phyloP scores from a whole-genome alignment of 1,140 invertebrate species.

The Sarcophaga peregrina region DNA sequence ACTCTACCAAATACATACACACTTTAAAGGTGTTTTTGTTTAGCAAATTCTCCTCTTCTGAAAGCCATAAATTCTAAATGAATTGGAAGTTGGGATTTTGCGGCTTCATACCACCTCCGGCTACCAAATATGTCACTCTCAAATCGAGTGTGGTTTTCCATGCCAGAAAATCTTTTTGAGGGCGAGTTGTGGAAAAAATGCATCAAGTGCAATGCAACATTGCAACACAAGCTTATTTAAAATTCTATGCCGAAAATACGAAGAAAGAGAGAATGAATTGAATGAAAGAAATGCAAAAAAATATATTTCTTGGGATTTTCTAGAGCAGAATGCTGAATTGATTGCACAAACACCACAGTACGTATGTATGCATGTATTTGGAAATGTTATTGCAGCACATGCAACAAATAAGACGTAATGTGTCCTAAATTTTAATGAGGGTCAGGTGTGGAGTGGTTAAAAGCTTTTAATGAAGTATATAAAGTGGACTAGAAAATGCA shows the following conservation, averaged over 20 bases:
- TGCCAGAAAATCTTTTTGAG: not conserved
- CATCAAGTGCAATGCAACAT: conserved; percentile 1
- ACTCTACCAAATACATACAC: too few species aligned
- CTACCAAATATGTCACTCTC: not conserved
- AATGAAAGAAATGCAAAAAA: not conserved
- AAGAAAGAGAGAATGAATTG: not conserved
- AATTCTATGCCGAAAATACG: not conserved
- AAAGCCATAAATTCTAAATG: conserved; percentile 10
- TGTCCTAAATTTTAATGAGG: conserved; percentile 3
- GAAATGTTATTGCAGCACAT: too few species aligned
- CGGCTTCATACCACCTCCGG: not conserved
- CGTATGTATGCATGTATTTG: too few species aligned
- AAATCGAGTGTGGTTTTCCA: conserved; percentile 1
- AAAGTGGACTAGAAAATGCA: not conserved
- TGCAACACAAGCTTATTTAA: not conserved
- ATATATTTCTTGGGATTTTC: too few species aligned
- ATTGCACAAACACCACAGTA: too few species aligned
- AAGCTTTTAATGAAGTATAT: not conserved
- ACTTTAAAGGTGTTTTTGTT: too few species aligned
- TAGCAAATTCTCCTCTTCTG: too few species aligned
- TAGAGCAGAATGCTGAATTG: too few species aligned
- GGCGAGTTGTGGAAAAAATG: not conserved
- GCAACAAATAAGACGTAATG: not conserved
- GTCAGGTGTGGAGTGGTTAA: not conserved
- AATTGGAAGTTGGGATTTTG: not conserved